A percentile compares a stretch with the other conserved stretches of the same genome.
These are phyloP conservation scores for Teleogryllus oceanicus DNA, from an alignment of 2,888 invertebrate species.

Conservation along the genomic window DNA sequence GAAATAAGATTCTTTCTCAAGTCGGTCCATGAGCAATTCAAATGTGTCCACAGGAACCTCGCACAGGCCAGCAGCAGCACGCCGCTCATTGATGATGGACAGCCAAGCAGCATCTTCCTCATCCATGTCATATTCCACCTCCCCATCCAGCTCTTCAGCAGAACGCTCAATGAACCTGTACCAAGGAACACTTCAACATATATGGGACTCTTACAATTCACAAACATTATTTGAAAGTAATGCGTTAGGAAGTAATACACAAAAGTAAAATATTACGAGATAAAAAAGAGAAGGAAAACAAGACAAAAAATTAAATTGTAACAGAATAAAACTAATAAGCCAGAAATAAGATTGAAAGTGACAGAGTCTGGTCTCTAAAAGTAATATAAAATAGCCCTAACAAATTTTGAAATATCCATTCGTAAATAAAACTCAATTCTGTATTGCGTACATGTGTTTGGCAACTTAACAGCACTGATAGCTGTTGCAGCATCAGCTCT, in stretches of 20 bases:
- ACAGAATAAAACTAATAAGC: too few species aligned
- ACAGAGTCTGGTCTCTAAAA: too few species aligned
- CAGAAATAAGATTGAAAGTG: too few species aligned
- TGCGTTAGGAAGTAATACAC: too few species aligned
- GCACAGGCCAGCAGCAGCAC: slow-evolving; percentile 67
- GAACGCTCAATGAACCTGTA: slow-evolving; percentile 87
- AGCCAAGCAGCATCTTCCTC: slow-evolving; percentile 98
- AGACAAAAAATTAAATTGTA: too few species aligned
- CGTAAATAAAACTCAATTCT: too few species aligned
- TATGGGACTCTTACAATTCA: not conserved
- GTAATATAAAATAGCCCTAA: too few species aligned
- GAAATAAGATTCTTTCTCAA: slow-evolving; percentile 97
- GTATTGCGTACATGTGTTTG: not conserved
- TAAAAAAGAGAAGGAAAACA: too few species aligned
- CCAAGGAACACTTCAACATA: not conserved
- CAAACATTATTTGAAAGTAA: not conserved
- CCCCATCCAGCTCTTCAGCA: slow-evolving; percentile 89
- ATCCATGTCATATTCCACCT: slow-evolving; percentile 94
- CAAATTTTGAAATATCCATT: too few species aligned
- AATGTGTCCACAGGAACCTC: slow-evolving; percentile 83
- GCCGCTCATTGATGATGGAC: slow-evolving; percentile 77
- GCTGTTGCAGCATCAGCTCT: too few species aligned
- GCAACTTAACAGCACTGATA: not conserved
- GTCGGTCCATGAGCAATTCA: slow-evolving; percentile 93
- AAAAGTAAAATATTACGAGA: too few species aligned